Evolutionary conservation across 1,140 invertebrate genomes (phyloP).

Genomic region (Ceratosolen fusciceps): DNA sequence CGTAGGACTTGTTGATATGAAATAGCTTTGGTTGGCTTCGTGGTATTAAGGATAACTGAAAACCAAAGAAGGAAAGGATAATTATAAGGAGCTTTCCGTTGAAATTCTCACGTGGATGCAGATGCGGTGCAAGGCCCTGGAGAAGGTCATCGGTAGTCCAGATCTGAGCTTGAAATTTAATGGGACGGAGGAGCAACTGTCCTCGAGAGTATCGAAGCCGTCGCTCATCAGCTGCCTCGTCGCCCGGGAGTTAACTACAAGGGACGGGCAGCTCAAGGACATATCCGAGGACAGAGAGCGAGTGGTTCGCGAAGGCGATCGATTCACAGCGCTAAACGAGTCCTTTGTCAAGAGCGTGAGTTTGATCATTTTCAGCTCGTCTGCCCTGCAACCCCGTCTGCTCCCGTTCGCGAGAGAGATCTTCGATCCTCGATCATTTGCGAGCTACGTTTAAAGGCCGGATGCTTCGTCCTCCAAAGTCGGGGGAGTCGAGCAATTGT

Average conservation of each 20-base stretch:
- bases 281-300: not conserved
- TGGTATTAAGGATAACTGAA: no score
- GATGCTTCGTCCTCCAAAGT: no score
- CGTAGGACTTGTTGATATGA: no score
- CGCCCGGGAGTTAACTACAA: slow-evolving; percentile 4
- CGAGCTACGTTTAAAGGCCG: no score
- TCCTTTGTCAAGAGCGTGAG: not conserved
- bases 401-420: no score
- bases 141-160: not conserved
- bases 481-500: not conserved
- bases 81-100: no score
- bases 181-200: not conserved
- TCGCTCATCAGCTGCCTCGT: not conserved
- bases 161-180: not conserved
- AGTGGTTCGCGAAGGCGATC: not conserved
- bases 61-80: no score
- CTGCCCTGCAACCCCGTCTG: no score
- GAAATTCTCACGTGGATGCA: not conserved
- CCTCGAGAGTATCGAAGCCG: not conserved
- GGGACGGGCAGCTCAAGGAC: not conserved
- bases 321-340: not conserved
- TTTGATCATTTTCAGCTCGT: not conserved
- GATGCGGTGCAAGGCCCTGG: not conserved
- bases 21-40: no score
- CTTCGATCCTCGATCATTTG: no score